Evolutionary conservation across 2,888 invertebrate genomes (phyloP).

Genomic region (Pammene fasciana): DNA sequence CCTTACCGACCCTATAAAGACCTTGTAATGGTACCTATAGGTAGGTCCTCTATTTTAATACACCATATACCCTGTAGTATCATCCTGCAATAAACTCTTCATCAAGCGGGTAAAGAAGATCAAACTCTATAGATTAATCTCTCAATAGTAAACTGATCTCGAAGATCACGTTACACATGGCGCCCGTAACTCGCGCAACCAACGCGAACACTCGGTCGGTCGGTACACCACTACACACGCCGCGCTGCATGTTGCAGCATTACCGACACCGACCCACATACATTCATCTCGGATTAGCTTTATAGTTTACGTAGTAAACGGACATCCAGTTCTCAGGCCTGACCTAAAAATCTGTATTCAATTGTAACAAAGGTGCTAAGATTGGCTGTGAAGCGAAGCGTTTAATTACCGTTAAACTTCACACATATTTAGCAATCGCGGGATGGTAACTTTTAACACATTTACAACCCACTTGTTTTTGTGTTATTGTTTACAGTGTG

Average conservation of each 20-base stretch:
- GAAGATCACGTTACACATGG: not conserved
- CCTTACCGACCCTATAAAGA: too few species aligned
- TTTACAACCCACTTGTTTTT: conserved; percentile 3
- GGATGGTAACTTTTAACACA: not conserved
- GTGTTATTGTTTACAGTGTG: not conserved
- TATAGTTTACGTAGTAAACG: conserved; percentile 44
- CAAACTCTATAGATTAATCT: too few species aligned
- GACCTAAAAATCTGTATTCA: conserved; percentile 27
- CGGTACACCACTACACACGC: conserved; percentile 42
- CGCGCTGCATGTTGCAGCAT: conserved; percentile 48
- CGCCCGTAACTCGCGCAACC: not conserved
- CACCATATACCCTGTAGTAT: too few species aligned
- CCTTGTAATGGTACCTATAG: too few species aligned
- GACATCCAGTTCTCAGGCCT: conserved; percentile 38
- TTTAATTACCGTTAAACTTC: conserved; percentile 8
- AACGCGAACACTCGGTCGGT: not conserved
- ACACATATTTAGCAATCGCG: not conserved
- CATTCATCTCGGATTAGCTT: conserved; percentile 45
- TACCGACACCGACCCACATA: conserved; percentile 51
- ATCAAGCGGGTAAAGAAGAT: too few species aligned
- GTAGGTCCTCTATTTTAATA: too few species aligned
- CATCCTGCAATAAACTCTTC: too few species aligned
- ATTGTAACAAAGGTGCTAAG: conserved; percentile 17
- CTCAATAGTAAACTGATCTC: too few species aligned
- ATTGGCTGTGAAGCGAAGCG: conserved; percentile 4